Base-by-base conservation (phyloP, 1,140 invertebrate genomes). In the Berghia stephanieae region DNA sequence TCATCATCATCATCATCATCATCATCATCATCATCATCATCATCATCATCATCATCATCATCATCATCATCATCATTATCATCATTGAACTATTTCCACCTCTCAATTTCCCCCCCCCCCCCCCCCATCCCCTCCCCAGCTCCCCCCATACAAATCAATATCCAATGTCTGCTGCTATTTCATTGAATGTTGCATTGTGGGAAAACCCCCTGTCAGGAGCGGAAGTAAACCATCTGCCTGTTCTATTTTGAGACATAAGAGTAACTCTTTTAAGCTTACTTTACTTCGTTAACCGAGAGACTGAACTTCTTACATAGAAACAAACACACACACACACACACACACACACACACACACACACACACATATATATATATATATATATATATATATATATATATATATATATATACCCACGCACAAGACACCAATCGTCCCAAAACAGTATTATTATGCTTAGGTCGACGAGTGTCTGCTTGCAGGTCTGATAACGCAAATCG, bases 41-140 rank as follows among this genome's bases (percentile, higher is more conserved):
- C 42, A 44, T 77, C 75, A 57, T 78, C 73, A 66, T 78, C 79
- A 21, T 83, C 78, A 63, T 80, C 77, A 69, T 31, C n/a, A 46
- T 16, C 55, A 10, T 34, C 24, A 43, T 24, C n/a, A 34, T 34
- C 13, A 2, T 18, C 42, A 34, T n/a, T 27, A 36, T 69, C 0
- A 31, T 2, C n/a, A 21, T 3, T 1, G 6, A 18, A 10, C 34
- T n/a, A n/a, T n/a, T n/a, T n/a, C n/a, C n/a, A n/a, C n/a, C n/a
- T n/a, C n/a, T n/a, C n/a, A n/a, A n/a, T n/a, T n/a, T n/a, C n/a
- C n/a, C n/a, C n/a, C n/a, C n/a, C n/a, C n/a, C n/a, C n/a, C n/a
- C n/a, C n/a, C n/a, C n/a, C n/a, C n/a, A n/a, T n/a, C n/a, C n/a
- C n/a, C n/a, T n/a, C n/a, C n/a, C n/a, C n/a, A n/a, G n/a, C n/a